phyloP scores from a whole-genome alignment of 2,888 invertebrate genomes.

The Zele albiditarsus region DNA sequence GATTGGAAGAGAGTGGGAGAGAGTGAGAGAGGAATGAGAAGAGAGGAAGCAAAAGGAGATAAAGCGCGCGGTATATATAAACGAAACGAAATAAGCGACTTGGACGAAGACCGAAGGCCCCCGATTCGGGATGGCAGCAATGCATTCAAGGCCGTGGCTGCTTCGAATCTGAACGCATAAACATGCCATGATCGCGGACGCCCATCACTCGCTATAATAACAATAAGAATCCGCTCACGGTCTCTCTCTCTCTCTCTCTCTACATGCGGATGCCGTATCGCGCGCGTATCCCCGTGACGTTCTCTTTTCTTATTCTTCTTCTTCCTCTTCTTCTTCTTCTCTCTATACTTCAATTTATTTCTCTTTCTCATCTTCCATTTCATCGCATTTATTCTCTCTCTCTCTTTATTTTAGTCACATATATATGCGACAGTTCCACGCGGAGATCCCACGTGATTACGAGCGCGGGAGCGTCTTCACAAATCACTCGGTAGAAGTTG shows the following conservation, averaged over 20 bases:
- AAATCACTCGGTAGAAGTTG: conserved; percentile 67
- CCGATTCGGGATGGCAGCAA: conserved; percentile 51
- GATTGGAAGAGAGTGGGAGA: conserved; percentile 31
- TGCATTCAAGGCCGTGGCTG: conserved; percentile 70
- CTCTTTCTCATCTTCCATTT: conserved; percentile 45
- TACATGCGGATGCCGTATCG: conserved; percentile 28
- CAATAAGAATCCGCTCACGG: conserved; percentile 68
- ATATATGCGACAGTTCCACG: conserved; percentile 59
- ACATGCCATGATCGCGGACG: conserved; percentile 69
- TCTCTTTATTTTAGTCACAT: neutral
- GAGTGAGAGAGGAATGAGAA: conserved; percentile 29
- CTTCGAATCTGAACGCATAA: conserved; percentile 71
- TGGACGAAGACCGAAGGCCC: conserved; percentile 48
- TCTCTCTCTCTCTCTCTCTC: conserved; percentile 56
- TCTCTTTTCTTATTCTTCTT: conserved; percentile 50
- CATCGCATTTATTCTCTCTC: conserved; percentile 41
- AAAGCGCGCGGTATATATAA: conserved; percentile 36
- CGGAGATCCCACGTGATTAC: conserved; percentile 73
- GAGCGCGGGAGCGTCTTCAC: conserved; percentile 71
- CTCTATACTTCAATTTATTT: neutral
- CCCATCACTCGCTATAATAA: conserved; percentile 72
- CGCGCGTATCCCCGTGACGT: conserved; percentile 9
- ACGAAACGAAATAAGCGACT: conserved; percentile 50
- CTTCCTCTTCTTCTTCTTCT: conserved; percentile 44
- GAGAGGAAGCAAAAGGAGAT: conserved; percentile 32